phyloP scores from a whole-genome alignment of 2,797 vertebrate genomes.

The Girardinus metallicus region DNA sequence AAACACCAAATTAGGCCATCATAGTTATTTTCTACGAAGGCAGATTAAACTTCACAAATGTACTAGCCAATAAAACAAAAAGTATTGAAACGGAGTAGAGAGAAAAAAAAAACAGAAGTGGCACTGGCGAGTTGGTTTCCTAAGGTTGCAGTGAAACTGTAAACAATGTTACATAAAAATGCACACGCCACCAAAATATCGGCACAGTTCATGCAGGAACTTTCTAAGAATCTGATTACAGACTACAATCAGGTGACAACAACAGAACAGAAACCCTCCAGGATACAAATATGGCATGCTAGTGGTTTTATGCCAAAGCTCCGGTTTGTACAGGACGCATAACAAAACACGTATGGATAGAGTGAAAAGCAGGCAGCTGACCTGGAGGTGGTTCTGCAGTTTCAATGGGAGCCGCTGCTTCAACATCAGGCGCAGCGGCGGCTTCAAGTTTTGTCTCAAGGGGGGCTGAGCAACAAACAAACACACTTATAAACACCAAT shows the following conservation, averaged over 20 bases:
- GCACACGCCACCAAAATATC: neutral
- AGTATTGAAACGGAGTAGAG: neutral
- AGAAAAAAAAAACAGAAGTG: constrained; percentile 9
- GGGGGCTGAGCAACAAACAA: constrained; percentile 45
- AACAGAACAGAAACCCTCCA: neutral
- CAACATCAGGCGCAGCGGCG: neutral
- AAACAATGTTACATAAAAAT: neutral
- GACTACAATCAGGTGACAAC: neutral
- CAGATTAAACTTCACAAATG: constrained; percentile 10
- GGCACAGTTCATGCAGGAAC: constrained; percentile 14
- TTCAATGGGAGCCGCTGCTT: constrained; percentile 38
- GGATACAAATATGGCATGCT: neutral
- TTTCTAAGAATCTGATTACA: neutral
- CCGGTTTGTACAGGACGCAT: constrained; percentile 30
- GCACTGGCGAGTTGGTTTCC: constrained; percentile 9
- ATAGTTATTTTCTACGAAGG: neutral
- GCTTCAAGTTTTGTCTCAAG: constrained; percentile 46
- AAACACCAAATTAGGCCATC: neutral
- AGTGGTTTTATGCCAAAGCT: neutral
- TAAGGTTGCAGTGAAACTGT: constrained; percentile 6
- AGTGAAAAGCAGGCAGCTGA: constrained; percentile 38
- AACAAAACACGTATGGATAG: constrained; percentile 7
- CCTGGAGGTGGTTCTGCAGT: constrained; percentile 56
- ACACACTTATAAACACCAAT: neutral
- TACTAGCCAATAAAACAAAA: constrained; percentile 5